These are phyloP conservation scores for Electrophaes corylata DNA, from an alignment of 2,888 invertebrate species.

Conservation along the genomic window DNA sequence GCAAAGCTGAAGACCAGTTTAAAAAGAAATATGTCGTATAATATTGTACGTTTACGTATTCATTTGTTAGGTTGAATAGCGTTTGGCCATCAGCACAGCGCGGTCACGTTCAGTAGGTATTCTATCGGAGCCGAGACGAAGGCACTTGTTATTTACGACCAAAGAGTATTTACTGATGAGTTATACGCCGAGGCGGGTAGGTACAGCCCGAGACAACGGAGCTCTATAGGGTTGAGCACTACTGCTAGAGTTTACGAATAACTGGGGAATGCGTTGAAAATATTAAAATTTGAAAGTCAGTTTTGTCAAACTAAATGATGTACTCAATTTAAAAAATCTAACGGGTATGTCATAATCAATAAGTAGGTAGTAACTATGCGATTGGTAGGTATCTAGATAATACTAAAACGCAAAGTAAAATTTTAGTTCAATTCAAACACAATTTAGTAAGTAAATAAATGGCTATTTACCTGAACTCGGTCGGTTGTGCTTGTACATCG, in stretches of 20 bases:
- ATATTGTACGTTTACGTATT: no score
- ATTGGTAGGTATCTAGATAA: no score
- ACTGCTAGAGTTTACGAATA: neutral
- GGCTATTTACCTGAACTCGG: neutral
- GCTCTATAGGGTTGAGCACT: neutral
- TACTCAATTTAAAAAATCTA: no score
- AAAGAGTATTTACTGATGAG: slow-evolving; percentile 7
- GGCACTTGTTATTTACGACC: slow-evolving; percentile 22
- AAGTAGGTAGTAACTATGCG: no score
- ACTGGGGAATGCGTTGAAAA: neutral
- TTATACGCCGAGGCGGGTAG: slow-evolving; percentile 3
- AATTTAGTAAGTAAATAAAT: no score
- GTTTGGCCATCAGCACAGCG: slow-evolving; percentile 7
- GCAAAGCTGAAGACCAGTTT: no score
- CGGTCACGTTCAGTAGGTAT: slow-evolving; percentile 34
- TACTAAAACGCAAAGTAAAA: no score
- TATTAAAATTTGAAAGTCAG: no score
- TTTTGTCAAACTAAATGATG: no score
- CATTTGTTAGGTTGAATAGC: neutral
- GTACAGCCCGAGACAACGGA: neutral
- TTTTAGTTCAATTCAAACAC: no score
- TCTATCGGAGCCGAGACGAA: slow-evolving; percentile 28
- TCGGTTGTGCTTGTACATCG: neutral
- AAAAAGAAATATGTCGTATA: no score
- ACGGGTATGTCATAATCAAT: no score